Base-by-base conservation (phyloP, 2,888 invertebrate species). In the Pseudococcus longispinus region DNA sequence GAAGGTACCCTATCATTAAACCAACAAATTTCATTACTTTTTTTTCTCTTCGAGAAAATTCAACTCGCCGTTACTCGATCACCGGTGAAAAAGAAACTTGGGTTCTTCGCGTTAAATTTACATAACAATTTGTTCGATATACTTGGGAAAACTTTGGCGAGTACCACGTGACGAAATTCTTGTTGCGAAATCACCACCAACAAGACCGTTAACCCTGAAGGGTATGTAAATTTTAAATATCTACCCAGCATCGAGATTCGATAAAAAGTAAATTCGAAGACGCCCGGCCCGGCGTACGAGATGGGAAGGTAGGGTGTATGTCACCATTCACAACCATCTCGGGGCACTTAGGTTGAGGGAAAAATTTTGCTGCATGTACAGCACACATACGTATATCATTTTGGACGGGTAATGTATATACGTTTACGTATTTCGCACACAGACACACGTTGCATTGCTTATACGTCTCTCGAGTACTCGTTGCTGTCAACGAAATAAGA, bases 401-500 rank as follows among this genome's bases (percentile, higher is more conserved):
- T 46, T 15, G 15, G 44, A 46, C 51, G 60, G n/a, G n/a, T 4
- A n/a, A 55, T n/a, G 55, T 23, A 60, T 6, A 55, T n/a, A 55
- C n/a, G 23, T 23, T 20, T 5, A 29, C 29, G 18, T 18, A 70
- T 26, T 29, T 29, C 13, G 29, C 26, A 29, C 70, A 70, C 29
- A 70, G 6, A 32, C 26, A 29, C 29, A 70, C 70, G 9, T 2
- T 26, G 26, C 26, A 23, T 3, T 5, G 15, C 29, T 29, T 20
- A 37, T 37, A 70, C 70, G 32, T 70, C 26, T 70, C 26, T 70
- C 70, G 60, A 70, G 70, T 70, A 70, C 70, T 70, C 70, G 70
- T 18, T 29, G 70, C 70, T 70, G 70, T 70, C 70, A 70, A 18
- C 70, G 70, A 29, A 70, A 70, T 70, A 70, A 70, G 70, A 70